Evolutionary conservation across 1,140 invertebrate species (phyloP).

Genomic region (Schmidtea mediterranea): DNA sequence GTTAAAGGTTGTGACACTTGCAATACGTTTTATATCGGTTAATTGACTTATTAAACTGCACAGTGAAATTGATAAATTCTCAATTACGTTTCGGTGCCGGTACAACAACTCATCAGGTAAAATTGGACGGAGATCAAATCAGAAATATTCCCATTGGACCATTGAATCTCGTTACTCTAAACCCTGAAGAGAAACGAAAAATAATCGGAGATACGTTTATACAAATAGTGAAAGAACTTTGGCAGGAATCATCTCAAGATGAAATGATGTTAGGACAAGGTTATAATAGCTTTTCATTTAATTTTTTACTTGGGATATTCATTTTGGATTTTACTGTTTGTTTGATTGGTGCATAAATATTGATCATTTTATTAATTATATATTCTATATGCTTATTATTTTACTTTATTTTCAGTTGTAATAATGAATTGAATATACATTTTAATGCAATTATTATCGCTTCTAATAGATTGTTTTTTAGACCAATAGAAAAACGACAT

Average conservation of each 20-base stretch:
- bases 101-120: not conserved
- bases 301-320: no score
- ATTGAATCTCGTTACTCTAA: conserved; percentile 20
- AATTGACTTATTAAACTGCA: not conserved
- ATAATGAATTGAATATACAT: no score
- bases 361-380: no score
- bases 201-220: conserved; percentile 98
- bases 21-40: not conserved
- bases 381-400: no score
- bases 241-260: not conserved
- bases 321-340: no score
- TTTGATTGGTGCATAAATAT: no score
- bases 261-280: no score
- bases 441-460: no score
- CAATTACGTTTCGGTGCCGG: not conserved
- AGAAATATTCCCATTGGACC: conserved; percentile 2
- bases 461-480: no score
- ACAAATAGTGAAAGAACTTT: conserved; percentile 26
- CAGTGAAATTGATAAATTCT: not conserved
- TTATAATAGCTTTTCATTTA: no score
- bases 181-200: conserved; percentile 84
- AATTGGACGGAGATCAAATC: not conserved
- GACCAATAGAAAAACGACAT: no score
- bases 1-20: conserved; percentile 35
- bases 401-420: no score